Base-by-base conservation (phyloP, 2,888 invertebrate species). In the Ornithoptera alexandrae region DNA sequence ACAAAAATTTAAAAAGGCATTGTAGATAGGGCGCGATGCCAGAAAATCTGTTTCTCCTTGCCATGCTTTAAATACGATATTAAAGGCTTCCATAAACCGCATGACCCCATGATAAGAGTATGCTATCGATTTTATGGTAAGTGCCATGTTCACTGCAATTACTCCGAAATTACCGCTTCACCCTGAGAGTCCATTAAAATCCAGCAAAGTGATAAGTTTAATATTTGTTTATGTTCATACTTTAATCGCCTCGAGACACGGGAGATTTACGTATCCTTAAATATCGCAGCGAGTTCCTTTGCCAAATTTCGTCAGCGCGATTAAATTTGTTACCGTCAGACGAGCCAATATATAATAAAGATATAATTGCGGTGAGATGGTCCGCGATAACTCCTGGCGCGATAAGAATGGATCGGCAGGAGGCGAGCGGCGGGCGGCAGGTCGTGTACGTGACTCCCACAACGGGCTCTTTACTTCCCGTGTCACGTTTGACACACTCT, bases 401-500 rank as follows among this genome's bases (percentile, higher is more conserved):
- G 77, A 78, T 78, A 76, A 77, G 72, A 72, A 69, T 72, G 71
- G 73, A 70, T 74, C 70, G 77, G 74, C 81, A 82, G 81, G 82
- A 79, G 73, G 79, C 77, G 74, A 74, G 82, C 77, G 79, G 79
- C 77, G 78, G 81, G 82, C 80, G 73, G 79, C 78, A 73, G 74
- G 82, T 77, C 80, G 79, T 77, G 78, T 81, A 80, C 81, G 82
- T 82, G 82, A 80, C 79, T 74, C 71, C 62, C 77, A 74, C 79
- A 79, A 80, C 81, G 77, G 77, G 72, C 77, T 75, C 82, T 84
- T 85, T 81, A 72, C 80, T 74, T 84, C 77, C 75, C 84, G 71
- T 76, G 79, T 88, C 89, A 90, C 88, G 89, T 88, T 76, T 84
- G 88, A 88, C 89, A 89, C 77, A 87, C 83, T 87, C 81, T 77